These are phyloP conservation scores for Ostrea edulis DNA, from an alignment of 1,140 invertebrate genomes.

Conservation along the genomic window DNA sequence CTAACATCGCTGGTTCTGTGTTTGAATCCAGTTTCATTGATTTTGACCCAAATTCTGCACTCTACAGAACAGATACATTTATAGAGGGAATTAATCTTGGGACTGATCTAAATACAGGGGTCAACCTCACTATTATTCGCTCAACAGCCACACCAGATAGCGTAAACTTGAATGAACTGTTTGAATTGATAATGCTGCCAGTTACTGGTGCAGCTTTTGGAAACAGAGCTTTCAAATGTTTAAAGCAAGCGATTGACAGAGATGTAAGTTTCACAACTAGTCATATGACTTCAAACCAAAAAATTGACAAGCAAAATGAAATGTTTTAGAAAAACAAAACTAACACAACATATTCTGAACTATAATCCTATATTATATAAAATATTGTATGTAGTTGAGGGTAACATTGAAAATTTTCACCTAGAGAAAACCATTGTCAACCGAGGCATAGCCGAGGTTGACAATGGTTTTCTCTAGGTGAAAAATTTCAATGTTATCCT, in stretches of 20 bases:
- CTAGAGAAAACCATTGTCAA: no score
- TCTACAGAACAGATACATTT: slow-evolving; percentile 39
- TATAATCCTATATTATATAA: no score
- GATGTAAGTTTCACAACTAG: slow-evolving; percentile 54
- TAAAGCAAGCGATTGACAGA: slow-evolving; percentile 55
- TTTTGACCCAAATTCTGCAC: slow-evolving; percentile 6
- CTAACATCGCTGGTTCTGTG: not conserved
- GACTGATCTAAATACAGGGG: not conserved
- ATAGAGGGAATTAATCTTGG: slow-evolving; percentile 37
- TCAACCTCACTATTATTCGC: not conserved
- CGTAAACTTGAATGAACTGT: not conserved
- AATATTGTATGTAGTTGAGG: no score
- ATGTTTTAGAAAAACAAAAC: no score
- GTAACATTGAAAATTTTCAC: no score
- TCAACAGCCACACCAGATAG: not conserved
- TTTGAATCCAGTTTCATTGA: slow-evolving; percentile 16
- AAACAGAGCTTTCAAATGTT: slow-evolving; percentile 47
- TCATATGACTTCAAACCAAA: not conserved
- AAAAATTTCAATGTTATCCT: no score
- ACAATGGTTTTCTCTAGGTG: no score
- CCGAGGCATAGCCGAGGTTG: no score
- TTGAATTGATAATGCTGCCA: not conserved
- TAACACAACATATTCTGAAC: no score
- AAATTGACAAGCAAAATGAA: no score
- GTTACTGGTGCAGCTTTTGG: not conserved